Evolutionary conservation across 2,797 vertebrate genomes (phyloP).

Genomic region (Sebastes oblongus): DNA sequence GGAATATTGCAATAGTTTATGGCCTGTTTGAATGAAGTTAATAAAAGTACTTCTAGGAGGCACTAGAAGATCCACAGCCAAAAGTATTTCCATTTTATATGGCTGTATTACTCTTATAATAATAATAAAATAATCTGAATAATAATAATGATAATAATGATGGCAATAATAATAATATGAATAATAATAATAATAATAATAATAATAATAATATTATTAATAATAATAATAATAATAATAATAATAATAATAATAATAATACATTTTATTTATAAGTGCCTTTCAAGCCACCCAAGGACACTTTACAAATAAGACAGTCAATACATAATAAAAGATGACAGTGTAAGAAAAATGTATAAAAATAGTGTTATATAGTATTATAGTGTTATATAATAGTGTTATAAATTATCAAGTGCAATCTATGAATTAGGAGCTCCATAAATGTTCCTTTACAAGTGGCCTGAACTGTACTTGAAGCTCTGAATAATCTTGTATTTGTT

Average conservation of each 20-base stretch:
- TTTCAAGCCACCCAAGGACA: too few species aligned
- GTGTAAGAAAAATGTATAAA: too few species aligned
- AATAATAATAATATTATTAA: background rate
- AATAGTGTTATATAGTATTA: too few species aligned
- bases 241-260: too few species aligned
- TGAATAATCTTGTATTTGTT: background rate
- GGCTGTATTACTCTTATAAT: background rate
- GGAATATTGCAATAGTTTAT: background rate
- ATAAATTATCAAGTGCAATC: background rate
- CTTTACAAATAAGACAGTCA: too few species aligned
- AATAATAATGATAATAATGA: too few species aligned
- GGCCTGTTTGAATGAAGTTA: background rate
- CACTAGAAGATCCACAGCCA: background rate
- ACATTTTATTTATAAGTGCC: too few species aligned
- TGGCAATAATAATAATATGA: too few species aligned
- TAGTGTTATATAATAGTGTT: background rate
- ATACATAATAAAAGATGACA: too few species aligned
- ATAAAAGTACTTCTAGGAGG: background rate
- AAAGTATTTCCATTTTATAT: background rate
- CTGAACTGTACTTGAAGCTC: background rate
- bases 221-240: too few species aligned
- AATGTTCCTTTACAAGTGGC: background rate
- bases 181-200: background rate
- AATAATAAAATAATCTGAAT: too few species aligned
- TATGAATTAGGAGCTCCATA: background rate